Base-by-base conservation (phyloP, 2,888 invertebrate species). In the Ptychoptera albimana region DNA sequence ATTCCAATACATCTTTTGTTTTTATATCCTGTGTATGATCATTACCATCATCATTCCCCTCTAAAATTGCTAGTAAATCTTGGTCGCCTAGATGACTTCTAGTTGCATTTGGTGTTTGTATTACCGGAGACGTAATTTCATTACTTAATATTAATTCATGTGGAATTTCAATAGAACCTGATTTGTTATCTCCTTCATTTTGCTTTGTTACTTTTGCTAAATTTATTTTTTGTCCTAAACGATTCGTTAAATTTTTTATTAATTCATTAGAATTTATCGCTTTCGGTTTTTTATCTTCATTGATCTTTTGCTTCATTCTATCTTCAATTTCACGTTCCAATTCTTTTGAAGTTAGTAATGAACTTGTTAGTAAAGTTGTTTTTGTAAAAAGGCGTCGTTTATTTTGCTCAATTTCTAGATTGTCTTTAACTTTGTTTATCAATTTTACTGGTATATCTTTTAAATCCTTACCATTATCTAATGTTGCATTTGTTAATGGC, bases 1-100 rank as follows among this genome's bases (percentile, higher is more conserved):
- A 23, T 14, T 43, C 36, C 4, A 8, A n/a, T 9, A n/a, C 9
- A 16, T 37, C 31, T 2, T n/a, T 14, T 13, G 29, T 15, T 15
- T 29, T 23, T 29, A n/a, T 29, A 8, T 51, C 52, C 43, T 64
- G 10, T n/a, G 34, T 4, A 29, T 53, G 53, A 39, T 67, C 68
- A 47, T 72, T 71, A 54, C 66, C 68, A 49, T 68, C 66, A 65
- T 73, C 73, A 47, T 72, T 70, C 51, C 72, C 68, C 15, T 74
- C 73, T 32, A 75, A 56, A 23, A 67, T 65, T 47, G 69, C 72
- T 12, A 74, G 68, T 46, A 66, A 52, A 46, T 66, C 66, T 23
- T 42, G 30, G 6, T 42, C 35, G 16, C 34, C 16, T 8, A 11
- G 11, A 2, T 42, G 34, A 42, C n/a, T 16, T 2, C 14, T 2